Evolutionary conservation across 2,797 vertebrate genomes (phyloP), one percentile per base, ranked within the genome.

Genomic region (Euthynnus affinis): DNA sequence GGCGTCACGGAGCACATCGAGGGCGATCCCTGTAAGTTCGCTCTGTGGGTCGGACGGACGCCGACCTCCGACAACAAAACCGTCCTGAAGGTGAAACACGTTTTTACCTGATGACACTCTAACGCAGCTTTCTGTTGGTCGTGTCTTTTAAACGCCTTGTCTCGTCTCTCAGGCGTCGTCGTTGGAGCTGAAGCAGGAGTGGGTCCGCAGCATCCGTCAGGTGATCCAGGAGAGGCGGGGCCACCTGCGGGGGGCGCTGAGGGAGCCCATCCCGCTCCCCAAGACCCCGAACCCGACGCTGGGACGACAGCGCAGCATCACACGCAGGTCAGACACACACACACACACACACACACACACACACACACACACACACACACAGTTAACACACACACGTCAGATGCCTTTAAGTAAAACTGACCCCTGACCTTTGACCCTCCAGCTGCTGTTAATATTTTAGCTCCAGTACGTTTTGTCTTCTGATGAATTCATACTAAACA

Each of bases 51-150:
- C 18, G 98, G 98, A 86, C 96, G 98, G 63, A 99, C 98, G 42
- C 98, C 98, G 3, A 99, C 98, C 7, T 99, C 98, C 3, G 98
- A 99, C 94, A 99, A 98, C 90, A 99, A 98, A 94, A 99, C 98
- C 0, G 97, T 99, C 17, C 94, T 99, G 59, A 99, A 99, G 96
- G 98, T 99, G 53, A 56, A 40, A 18, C 5, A 0, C 17, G 18
- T 48, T 20, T 9, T 13, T 22, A 20, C 2, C 34, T 7, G 49
- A 27, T 23, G 22, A 27, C 2, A 1, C 13, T 27, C 1, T 9
- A 4, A 3, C 1, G 34, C n/a, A 4, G 9, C 7, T 6, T 4
- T 13, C n/a, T 29, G 27, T n/a, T n/a, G n/a, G n/a, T n/a, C n/a
- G n/a, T n/a, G n/a, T n/a, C n/a, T n/a, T n/a, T n/a, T n/a, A n/a